A percentile compares a stretch with the other conserved stretches of the same genome.
These are phyloP conservation scores for Trididemnum miniatum DNA, from an alignment of 23 tunicate species.

Conservation along the genomic window DNA sequence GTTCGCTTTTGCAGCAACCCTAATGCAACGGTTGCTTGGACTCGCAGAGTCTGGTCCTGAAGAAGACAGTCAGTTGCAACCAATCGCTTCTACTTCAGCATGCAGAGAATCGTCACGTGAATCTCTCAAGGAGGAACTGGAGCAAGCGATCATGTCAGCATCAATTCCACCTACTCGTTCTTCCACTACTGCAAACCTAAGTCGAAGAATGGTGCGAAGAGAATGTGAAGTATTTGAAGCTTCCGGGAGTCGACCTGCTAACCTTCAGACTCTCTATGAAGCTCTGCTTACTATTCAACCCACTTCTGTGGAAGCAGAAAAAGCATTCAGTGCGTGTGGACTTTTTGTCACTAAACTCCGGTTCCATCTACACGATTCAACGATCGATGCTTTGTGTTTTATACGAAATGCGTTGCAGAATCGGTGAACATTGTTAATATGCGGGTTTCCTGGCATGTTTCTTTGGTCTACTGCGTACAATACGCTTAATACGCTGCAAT, in stretches of 20 bases:
- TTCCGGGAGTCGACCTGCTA: constrained; percentile 42
- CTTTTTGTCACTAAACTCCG: constrained; percentile 42
- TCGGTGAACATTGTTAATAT: not conserved
- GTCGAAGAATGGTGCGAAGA: too few relatives aligned
- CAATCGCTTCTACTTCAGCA: constrained; percentile 20
- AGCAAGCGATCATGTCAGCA: too few relatives aligned
- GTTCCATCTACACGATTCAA: constrained; percentile 26
- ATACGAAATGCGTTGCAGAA: constrained; percentile 34
- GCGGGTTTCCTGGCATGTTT: not conserved
- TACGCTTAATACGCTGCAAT: too few relatives aligned
- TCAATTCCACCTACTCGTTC: constrained; percentile 29
- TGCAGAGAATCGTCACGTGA: not conserved
- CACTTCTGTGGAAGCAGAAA: constrained; percentile 62
- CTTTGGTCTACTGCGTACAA: too few relatives aligned
- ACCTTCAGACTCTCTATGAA: too few relatives aligned
- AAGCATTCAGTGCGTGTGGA: constrained; percentile 51
- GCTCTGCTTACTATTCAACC: too few relatives aligned
- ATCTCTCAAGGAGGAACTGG: constrained; percentile 17
- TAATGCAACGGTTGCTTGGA: too few relatives aligned
- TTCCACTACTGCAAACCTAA: constrained; percentile 14
- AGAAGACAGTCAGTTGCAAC: too few relatives aligned
- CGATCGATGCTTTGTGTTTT: constrained; percentile 38
- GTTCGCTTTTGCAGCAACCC: too few relatives aligned
- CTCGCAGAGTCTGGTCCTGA: too few relatives aligned
- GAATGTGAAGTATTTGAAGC: constrained; percentile 56